Conservation (phyloP, 2,888 invertebrate species). For the Tortricodes alternella region DNA sequence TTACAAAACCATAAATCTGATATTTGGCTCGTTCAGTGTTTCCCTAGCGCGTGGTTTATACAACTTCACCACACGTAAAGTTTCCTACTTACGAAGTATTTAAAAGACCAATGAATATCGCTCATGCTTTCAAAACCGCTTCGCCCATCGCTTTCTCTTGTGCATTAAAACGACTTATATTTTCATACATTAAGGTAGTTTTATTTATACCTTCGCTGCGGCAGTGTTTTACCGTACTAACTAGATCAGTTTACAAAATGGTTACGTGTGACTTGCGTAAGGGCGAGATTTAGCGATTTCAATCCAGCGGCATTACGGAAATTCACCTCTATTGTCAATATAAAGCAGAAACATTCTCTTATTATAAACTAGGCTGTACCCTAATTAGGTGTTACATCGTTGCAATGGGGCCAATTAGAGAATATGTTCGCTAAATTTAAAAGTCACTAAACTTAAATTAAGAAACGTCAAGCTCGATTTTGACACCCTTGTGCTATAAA, state of each 20-base stretch:
- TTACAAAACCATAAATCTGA: too few species aligned
- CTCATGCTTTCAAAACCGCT: not conserved
- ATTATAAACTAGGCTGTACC: not conserved
- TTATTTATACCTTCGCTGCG: constrained; percentile 13
- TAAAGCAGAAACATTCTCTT: constrained; percentile 7
- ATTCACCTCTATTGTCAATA: constrained; percentile 21
- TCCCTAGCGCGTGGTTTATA: too few species aligned
- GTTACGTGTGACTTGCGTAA: constrained; percentile 48
- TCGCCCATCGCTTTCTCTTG: constrained; percentile 14
- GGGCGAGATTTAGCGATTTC: constrained; percentile 26
- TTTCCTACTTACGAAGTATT: too few species aligned
- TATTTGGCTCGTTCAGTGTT: too few species aligned
- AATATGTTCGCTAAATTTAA: too few species aligned
- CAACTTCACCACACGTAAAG: too few species aligned
- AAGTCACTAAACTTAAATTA: too few species aligned
- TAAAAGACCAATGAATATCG: not conserved
- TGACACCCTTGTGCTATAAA: too few species aligned
- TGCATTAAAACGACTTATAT: not conserved
- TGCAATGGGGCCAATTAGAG: too few species aligned
- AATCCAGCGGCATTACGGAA: constrained; percentile 13
- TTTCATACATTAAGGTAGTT: constrained; percentile 18
- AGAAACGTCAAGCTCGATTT: too few species aligned
- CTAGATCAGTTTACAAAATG: constrained; percentile 42
- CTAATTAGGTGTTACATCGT: constrained; percentile 15
- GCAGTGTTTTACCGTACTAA: constrained; percentile 34